Evolutionary conservation across 2,113 vertebrate species (phyloP), one percentile per base, ranked within the genome.

Genomic region (Scytalopus superciliaris): DNA sequence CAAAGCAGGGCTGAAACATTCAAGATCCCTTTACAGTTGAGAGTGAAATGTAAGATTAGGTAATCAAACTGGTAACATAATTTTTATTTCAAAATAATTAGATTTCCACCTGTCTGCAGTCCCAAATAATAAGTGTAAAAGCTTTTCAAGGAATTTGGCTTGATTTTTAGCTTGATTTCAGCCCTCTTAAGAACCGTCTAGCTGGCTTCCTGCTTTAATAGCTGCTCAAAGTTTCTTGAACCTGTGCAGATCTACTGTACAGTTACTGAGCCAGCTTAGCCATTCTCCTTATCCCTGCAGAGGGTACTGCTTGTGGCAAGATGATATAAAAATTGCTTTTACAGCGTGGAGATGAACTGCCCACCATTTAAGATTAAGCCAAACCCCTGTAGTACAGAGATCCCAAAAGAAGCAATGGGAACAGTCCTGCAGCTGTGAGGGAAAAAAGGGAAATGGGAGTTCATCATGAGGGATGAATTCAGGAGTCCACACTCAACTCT

Each of bases 71-170:
- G 50, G 57, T 88, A 80, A 94, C 89, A 50, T 42, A 84, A 70
- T 86, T 94, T 92, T 90, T 59, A 37, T 90, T 47, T 55, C 70
- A n/a, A 93, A 92, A 81, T 84, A 90, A 92, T 93, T 86, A 74
- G 47, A 84, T 97, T 90, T 93, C 68, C 33, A 62, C 53, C 22
- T 33, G 50, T 78, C 44, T 88, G 64, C 68, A 44, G 19, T 52
- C 75, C 33, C 16, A 77, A 63, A 62, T 80, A 75, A 14, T 55
- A 77, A 80, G 39, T 77, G 72, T 63, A 80, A 92, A 93, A 88
- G 85, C 83, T 87, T 89, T 92, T 56, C 35, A 77, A 90, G 24
- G 42, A 59, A 42, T 81, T 70, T 35, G 22, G 80, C 90, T 86
- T 59, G 15, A 31, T 23, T 81, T 75, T 80, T 94, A 83, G 59